These are phyloP conservation scores for Parapsyche elsis DNA, from an alignment of 1,140 invertebrate genomes.

Conservation along the genomic window DNA sequence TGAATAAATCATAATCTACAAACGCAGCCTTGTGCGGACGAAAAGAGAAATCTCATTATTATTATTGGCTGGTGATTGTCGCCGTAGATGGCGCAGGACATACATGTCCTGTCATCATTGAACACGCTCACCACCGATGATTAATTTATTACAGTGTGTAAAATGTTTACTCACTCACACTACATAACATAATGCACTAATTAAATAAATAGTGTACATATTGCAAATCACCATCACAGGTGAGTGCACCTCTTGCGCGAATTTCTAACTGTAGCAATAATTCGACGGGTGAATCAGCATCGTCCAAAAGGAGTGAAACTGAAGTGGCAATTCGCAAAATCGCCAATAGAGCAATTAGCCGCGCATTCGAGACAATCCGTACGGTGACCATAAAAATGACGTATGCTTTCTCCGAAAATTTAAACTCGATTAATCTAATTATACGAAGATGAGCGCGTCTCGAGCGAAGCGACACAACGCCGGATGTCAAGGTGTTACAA, in stretches of 20 bases:
- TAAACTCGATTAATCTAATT: not conserved
- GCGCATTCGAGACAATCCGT: too few relatives aligned
- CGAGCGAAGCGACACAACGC: not conserved
- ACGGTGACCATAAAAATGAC: not conserved
- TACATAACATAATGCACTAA: too few relatives aligned
- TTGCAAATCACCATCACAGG: too few relatives aligned
- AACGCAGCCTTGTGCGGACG: slow-evolving; percentile 39
- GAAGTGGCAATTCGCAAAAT: too few relatives aligned
- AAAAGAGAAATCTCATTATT: slow-evolving; percentile 53
- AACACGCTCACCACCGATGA: not conserved
- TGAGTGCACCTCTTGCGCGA: too few relatives aligned
- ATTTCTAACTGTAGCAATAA: too few relatives aligned
- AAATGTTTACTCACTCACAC: too few relatives aligned
- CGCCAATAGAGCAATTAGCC: too few relatives aligned
- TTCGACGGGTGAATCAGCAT: too few relatives aligned
- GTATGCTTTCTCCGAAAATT: not conserved
- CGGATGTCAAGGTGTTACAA: not conserved
- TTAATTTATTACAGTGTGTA: not conserved
- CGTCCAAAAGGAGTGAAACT: too few relatives aligned
- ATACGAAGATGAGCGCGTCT: not conserved
- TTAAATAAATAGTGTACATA: too few relatives aligned
- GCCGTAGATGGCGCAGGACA: slow-evolving; percentile 36
- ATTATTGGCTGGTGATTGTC: slow-evolving; percentile 38
- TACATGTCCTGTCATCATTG: slow-evolving; percentile 31
- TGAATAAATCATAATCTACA: slow-evolving; percentile 21